phyloP scores from a whole-genome alignment of 2,113 vertebrate genomes.

The Caranx melampygus region DNA sequence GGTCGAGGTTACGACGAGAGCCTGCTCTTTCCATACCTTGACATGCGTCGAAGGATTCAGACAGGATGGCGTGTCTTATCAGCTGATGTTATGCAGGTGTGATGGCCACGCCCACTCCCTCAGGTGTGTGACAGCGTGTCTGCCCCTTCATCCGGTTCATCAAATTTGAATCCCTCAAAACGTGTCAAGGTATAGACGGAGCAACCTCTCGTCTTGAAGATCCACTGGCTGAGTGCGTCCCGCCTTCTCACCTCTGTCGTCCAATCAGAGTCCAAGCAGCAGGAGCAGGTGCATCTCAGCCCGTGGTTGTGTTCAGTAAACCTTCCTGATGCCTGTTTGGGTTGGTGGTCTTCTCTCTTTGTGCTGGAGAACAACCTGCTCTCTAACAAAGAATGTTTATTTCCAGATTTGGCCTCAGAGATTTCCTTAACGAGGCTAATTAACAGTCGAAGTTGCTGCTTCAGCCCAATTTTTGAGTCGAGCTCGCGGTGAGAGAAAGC shows the following conservation, averaged over 20 bases:
- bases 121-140: too few relatives aligned
- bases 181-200: too few relatives aligned
- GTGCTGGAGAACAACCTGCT: slow-evolving; percentile 22
- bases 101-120: too few relatives aligned
- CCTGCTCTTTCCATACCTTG: too few relatives aligned
- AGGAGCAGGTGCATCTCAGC: neutral
- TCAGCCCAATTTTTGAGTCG: slow-evolving; percentile 55
- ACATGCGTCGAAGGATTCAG: too few relatives aligned
- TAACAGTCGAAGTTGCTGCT: slow-evolving; percentile 70
- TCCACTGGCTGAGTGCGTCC: too few relatives aligned
- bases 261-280: neutral
- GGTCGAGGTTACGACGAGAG: too few relatives aligned
- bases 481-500: slow-evolving; percentile 48
- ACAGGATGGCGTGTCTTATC: too few relatives aligned
- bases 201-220: too few relatives aligned
- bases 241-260: neutral
- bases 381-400: slow-evolving; percentile 68
- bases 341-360: neutral
- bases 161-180: too few relatives aligned
- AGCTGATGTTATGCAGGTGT: too few relatives aligned
- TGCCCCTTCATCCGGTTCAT: too few relatives aligned
- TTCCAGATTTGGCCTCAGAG: slow-evolving; percentile 66
- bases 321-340: slow-evolving; percentile 4
- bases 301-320: neutral
- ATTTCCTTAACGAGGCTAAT: slow-evolving; percentile 73